A percentile compares a stretch with the other conserved stretches of the same genome.
Conservation (phyloP, 1,140 invertebrate genomes). For the Anadara kagoshimensis region DNA sequence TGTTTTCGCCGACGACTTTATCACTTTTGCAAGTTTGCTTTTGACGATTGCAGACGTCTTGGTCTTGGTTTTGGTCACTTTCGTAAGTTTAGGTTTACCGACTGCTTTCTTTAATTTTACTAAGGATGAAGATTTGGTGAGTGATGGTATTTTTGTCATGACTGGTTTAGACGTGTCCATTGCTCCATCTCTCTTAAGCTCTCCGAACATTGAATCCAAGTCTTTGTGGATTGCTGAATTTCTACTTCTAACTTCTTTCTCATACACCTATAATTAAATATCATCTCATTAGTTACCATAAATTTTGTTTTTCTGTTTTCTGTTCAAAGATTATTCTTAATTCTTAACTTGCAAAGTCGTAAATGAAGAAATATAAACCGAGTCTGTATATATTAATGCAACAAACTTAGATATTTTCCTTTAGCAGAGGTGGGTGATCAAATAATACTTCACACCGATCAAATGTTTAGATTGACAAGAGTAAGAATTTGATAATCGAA, state of each 20-base stretch:
- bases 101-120: background rate
- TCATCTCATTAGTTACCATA: no score
- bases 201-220: slow-evolving; percentile 41
- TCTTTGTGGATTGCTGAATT: slow-evolving; percentile 42
- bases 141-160: slow-evolving; percentile 15
- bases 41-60: background rate
- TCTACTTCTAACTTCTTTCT: slow-evolving; percentile 42
- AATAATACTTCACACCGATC: no score
- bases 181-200: slow-evolving; percentile 8
- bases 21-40: background rate
- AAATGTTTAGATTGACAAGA: no score
- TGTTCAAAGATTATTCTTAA: no score
- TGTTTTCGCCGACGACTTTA: background rate
- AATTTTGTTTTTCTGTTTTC: no score
- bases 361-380: no score
- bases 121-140: slow-evolving; percentile 24
- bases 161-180: background rate
- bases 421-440: no score
- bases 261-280: slow-evolving; percentile 27
- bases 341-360: no score
- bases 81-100: background rate
- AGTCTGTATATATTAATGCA: no score
- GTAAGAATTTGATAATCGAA: no score
- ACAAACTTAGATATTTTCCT: no score
- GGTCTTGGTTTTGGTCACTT: slow-evolving; percentile 5